Evolutionary conservation across 2,797 vertebrate genomes (phyloP).

Genomic region (Rhinoraja longicauda): DNA sequence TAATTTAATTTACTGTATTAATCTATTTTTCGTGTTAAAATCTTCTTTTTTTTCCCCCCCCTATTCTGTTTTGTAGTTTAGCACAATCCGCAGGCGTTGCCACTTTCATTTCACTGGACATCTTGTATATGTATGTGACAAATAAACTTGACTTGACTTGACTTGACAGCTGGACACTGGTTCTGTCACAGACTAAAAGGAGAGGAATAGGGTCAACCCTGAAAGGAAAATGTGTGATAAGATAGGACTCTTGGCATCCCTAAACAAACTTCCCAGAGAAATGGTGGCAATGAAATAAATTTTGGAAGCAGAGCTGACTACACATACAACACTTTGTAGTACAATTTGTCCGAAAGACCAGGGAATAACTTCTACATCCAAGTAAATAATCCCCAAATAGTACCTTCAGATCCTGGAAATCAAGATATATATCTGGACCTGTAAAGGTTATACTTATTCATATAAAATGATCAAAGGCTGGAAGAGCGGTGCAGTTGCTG

Average conservation of each 20-base stretch:
- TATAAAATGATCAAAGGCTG: background rate
- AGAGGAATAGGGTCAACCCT: background rate
- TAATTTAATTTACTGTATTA: background rate
- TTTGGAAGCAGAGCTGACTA: too few relatives aligned
- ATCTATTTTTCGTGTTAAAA: too few relatives aligned
- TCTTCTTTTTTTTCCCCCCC: too few relatives aligned
- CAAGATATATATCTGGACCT: background rate
- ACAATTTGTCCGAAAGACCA: too few relatives aligned
- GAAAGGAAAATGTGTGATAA: background rate
- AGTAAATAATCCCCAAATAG: background rate
- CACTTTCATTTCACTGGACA: too few relatives aligned
- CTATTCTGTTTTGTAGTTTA: too few relatives aligned
- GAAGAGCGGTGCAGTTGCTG: background rate
- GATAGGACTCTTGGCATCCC: background rate
- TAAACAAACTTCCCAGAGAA: background rate
- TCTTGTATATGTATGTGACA: too few relatives aligned
- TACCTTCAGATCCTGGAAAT: background rate
- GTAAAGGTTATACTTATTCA: background rate
- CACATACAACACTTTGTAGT: too few relatives aligned
- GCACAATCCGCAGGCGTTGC: too few relatives aligned
- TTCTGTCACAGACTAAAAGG: background rate
- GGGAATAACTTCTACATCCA: background rate
- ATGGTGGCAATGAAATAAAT: too few relatives aligned
- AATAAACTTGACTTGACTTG: too few relatives aligned
- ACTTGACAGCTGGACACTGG: too few relatives aligned